Evolutionary conservation across 2,888 invertebrate genomes (phyloP).

Genomic region (Dysmachus trigonus): DNA sequence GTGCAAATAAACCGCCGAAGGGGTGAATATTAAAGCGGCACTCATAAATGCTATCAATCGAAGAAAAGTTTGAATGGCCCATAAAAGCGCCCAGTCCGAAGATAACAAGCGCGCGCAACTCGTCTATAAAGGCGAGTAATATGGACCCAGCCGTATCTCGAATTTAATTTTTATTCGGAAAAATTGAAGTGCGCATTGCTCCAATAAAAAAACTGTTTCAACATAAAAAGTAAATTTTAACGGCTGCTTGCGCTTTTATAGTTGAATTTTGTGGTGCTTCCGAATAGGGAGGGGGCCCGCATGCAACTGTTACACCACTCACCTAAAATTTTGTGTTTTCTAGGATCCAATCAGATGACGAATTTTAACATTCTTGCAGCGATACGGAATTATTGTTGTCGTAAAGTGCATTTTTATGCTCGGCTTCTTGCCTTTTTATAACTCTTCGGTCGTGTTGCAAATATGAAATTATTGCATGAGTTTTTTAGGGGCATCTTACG

Average conservation of each 20-base stretch:
- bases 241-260: constrained; percentile 32
- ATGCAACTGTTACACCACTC: neutral
- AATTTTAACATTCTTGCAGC: constrained; percentile 19
- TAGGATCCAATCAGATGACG: constrained; percentile 25
- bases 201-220: constrained; percentile 23
- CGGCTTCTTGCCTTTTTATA: neutral
- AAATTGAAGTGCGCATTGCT: constrained; percentile 21
- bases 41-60: constrained; percentile 41
- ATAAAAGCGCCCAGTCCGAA: constrained; percentile 11
- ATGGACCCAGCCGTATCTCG: neutral
- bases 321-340: neutral
- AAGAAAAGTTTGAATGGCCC: constrained; percentile 17
- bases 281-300: neutral
- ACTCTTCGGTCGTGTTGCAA: neutral
- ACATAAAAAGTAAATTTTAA: constrained; percentile 43
- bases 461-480: neutral
- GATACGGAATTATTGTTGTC: constrained; percentile 29
- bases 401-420: constrained; percentile 25
- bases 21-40: constrained; percentile 43
- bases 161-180: constrained; percentile 33
- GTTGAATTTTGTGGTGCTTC: constrained; percentile 10
- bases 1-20: constrained; percentile 29
- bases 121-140: neutral
- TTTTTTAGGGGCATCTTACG: neutral
- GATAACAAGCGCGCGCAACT: constrained; percentile 40